These are phyloP conservation scores for Acleris emargana DNA, from an alignment of 2,888 invertebrate species.

Conservation along the genomic window DNA sequence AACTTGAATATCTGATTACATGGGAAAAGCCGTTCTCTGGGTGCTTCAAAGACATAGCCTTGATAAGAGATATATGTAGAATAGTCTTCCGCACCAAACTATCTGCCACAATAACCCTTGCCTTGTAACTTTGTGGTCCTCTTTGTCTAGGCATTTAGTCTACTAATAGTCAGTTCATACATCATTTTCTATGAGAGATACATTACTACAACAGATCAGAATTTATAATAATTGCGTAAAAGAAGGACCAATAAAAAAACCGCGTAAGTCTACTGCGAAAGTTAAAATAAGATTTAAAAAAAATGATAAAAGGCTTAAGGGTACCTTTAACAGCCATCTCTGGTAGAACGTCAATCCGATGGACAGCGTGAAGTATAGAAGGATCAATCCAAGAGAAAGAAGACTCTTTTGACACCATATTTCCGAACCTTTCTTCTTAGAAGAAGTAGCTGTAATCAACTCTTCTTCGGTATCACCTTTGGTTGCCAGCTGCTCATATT, in stretches of 20 bases:
- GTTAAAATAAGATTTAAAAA: slow-evolving; percentile 12
- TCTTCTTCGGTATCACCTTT: slow-evolving; percentile 70
- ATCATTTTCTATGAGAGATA: too few species aligned
- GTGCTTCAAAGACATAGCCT: too few species aligned
- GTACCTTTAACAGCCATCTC: slow-evolving; percentile 93
- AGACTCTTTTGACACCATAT: slow-evolving; percentile 70
- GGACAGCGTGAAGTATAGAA: slow-evolving; percentile 94
- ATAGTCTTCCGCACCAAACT: too few species aligned
- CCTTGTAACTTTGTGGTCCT: too few species aligned
- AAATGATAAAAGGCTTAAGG: slow-evolving; percentile 9
- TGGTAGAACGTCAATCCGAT: slow-evolving; percentile 99
- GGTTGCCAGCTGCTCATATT: slow-evolving; percentile 78
- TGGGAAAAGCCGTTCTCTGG: too few species aligned
- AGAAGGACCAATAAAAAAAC: not conserved
- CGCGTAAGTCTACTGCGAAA: not conserved
- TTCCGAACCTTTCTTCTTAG: slow-evolving; percentile 68
- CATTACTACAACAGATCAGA: too few species aligned
- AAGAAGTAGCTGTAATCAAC: slow-evolving; percentile 64
- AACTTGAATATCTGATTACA: too few species aligned
- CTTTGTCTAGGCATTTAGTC: too few species aligned
- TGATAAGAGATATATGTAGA: too few species aligned
- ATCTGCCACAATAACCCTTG: too few species aligned
- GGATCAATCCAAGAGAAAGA: slow-evolving; percentile 84
- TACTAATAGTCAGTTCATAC: too few species aligned
- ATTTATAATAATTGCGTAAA: too few species aligned